Evolutionary conservation across 92 coral and sea anemone genomes (phyloP).

Genomic region (Palythoa grandiflora): DNA sequence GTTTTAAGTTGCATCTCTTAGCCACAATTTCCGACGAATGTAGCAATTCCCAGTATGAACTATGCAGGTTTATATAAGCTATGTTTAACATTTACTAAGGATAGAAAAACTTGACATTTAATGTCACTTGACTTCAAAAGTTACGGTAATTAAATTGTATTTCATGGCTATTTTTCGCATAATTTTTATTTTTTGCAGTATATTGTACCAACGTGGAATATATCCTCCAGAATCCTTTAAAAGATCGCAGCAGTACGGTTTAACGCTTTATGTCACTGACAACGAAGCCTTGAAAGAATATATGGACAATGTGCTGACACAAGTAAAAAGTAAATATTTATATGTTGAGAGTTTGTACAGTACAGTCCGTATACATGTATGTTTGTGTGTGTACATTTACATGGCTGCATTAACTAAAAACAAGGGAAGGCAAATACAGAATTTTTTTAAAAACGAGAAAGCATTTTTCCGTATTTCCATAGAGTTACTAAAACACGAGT

Average conservation of each 20-base stretch:
- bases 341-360: background rate
- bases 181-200: constrained; percentile 61
- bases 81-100: too few species aligned
- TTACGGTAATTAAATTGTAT: background rate
- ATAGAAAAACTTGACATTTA: background rate
- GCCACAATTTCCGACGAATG: background rate
- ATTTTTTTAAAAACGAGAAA: too few species aligned
- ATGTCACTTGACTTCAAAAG: background rate
- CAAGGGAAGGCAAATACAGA: too few species aligned
- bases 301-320: constrained; percentile 81
- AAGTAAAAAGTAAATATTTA: constrained; percentile 80
- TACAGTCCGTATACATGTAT: too few species aligned
- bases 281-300: constrained; percentile 83
- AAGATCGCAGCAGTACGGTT: constrained; percentile 86
- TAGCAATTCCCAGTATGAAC: background rate
- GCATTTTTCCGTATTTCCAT: too few species aligned
- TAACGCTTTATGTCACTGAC: constrained; percentile 85
- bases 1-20: background rate
- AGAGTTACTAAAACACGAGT: too few species aligned
- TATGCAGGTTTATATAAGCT: too few species aligned
- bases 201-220: constrained; percentile 93
- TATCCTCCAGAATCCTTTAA: constrained; percentile 92
- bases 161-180: background rate
- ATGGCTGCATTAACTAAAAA: too few species aligned
- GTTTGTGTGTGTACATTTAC: too few species aligned